Evolutionary conservation across 2,888 invertebrate species (phyloP).

Genomic region (Aspidiotus rigidus): DNA sequence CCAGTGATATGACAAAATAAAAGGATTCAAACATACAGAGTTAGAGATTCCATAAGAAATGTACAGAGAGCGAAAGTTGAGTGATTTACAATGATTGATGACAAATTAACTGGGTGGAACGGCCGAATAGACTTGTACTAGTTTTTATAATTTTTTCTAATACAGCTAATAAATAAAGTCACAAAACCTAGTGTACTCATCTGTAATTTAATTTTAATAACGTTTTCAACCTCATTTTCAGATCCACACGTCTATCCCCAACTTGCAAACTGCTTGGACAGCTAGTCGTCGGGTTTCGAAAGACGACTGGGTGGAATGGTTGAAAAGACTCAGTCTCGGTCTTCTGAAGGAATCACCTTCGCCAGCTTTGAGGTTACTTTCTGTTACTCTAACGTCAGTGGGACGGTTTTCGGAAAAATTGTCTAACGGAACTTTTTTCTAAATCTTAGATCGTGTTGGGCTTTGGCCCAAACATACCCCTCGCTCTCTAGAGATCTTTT

Average conservation of each 20-base stretch:
- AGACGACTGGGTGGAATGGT: conserved; percentile 98
- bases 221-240: conserved; percentile 39
- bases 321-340: conserved; percentile 82
- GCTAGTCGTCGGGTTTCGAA: conserved; percentile 85
- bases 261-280: conserved; percentile 84
- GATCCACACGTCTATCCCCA: conserved; percentile 70
- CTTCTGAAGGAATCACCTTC: conserved; percentile 91
- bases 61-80: too few relatives aligned
- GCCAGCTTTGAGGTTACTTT: conserved; percentile 58
- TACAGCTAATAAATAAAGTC: too few relatives aligned
- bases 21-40: too few relatives aligned
- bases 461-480: conserved; percentile 86
- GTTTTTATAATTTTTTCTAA: too few relatives aligned
- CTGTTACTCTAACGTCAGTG: conserved; percentile 38
- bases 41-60: too few relatives aligned
- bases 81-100: too few relatives aligned
- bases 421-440: not conserved
- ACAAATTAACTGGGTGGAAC: too few relatives aligned
- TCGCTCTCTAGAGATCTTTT: conserved; percentile 89
- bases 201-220: not conserved
- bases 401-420: not conserved
- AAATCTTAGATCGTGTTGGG: conserved; percentile 67
- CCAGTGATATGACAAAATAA: too few relatives aligned
- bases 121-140: too few relatives aligned
- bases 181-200: too few relatives aligned